Evolutionary conservation across 2,113 vertebrate species (phyloP), one percentile per base, ranked within the genome.

Genomic region (Chaetura pelagica): DNA sequence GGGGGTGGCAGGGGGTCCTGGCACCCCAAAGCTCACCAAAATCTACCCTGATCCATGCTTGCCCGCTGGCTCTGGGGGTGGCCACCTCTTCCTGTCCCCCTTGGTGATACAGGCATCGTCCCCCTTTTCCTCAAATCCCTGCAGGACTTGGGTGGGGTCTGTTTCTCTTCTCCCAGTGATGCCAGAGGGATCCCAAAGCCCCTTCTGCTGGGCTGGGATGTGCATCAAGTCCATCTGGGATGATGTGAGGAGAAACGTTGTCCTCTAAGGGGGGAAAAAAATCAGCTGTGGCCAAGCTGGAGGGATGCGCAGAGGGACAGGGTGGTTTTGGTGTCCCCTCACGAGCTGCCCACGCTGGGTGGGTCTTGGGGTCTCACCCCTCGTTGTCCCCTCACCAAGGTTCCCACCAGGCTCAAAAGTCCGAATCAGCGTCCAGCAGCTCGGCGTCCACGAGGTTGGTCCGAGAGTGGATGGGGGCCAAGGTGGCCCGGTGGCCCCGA

Each of bases 391-490:
- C 11, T 27, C 62, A 17, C 26, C 27, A 44, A 9, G 2, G 1
- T 22, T 20, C 75, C 44, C 7, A 0, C 1, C 0, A 2, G 63
- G 21, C 9, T 97, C 94, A 99, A 84, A 99, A 99, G 96, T 99
- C 99, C 0, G 98, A 99, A 63, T 99, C 99, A 2, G 98, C 98
- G 0, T 99, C 99, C 98, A 99, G 98, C 66, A 99, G 98, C 96
- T 99, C 99, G 0, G 99, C 98, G 14, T 99, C 99, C 98, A 99
- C 98, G 74, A 99, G 98, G 96, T 99, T 99, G 96, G 99, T 99
- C 89, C 98, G 97, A 32, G 99, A 99, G 95, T 99, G 99, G 91
- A 99, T 97, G 62, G 99, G 99, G 40, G 98, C 98, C 10, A 98
- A 97, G 5, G 74, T 98, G 2, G 97, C 89, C 46, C 97, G 96